Evolutionary conservation across 2,888 invertebrate species (phyloP), one percentile per base, ranked within the genome.

Genomic region (Osedax fenrisi): DNA sequence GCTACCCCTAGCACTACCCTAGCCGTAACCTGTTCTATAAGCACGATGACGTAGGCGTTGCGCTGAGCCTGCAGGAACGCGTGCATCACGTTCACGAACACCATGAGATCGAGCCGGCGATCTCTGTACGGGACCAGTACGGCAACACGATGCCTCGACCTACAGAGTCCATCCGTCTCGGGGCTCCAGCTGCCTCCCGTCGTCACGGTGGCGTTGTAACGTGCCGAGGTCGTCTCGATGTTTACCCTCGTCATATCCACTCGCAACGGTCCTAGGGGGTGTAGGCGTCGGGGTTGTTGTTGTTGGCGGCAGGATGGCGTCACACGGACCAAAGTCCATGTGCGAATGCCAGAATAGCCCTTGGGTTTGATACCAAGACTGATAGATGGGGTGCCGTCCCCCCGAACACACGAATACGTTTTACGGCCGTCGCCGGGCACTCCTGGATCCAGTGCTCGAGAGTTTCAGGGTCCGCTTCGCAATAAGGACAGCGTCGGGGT

Each of bases 101-200:
- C 27, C 1, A 41, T 21, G 3, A 75, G 73, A 25, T 75, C 75
- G 23, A 41, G 17, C 1, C 27, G 21, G 3, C 75, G 24, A 67
- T 75, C 73, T 26, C 75, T 75, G 62, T 75, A 75, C 0, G 75
- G 75, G 10, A 75, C 75, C 26, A 75, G 22, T 25, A 75, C 59
- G 26, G 73, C 75, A 26, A 73, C 61, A 24, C 17, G 41, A 59
- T 75, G 75, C 5, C 67, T n/a, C 3, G 59, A 17, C 13, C 2
- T 41, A 26, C 75, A 75, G 17, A 17, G 5, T 17, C 17, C 10
- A 10, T 41, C 41, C 2, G n/a, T 21, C 3, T 24, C 17, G 0
- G 75, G 75, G 5, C 24, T 10, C 75, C 75, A 75, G 10, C 26
- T 66, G 3, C 75, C 75, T 1, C 75, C 75, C 17, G 0, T 17